Evolutionary conservation across 1,140 invertebrate genomes (phyloP).

Genomic region (Halictus rubicundus): DNA sequence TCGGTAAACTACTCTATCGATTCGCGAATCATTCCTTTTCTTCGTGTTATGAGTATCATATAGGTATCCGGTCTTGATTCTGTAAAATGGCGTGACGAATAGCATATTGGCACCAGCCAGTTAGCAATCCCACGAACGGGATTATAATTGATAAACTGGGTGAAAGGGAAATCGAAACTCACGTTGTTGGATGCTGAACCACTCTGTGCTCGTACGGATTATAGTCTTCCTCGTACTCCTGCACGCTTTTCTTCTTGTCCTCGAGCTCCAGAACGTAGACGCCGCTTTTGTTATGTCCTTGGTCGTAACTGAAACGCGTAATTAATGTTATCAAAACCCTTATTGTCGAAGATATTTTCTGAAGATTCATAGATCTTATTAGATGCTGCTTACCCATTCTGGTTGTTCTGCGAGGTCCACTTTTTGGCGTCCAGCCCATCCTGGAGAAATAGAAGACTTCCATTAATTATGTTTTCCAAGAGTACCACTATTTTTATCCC

Average conservation of each 20-base stretch:
- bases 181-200: slow-evolving; percentile 87
- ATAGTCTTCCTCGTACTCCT: slow-evolving; percentile 80
- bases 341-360: too few species aligned
- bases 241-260: slow-evolving; percentile 75
- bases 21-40: not conserved
- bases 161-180: slow-evolving; percentile 71
- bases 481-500: too few species aligned
- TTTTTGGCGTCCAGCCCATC: slow-evolving; percentile 63
- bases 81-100: too few species aligned
- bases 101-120: too few species aligned
- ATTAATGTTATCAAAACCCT: too few species aligned
- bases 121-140: too few species aligned
- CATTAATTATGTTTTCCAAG: too few species aligned
- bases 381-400: slow-evolving; percentile 37
- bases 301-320: slow-evolving; percentile 57
- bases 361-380: not conserved
- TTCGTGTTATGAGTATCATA: not conserved
- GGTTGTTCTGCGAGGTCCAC: slow-evolving; percentile 26
- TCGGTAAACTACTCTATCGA: slow-evolving; percentile 8
- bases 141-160: not conserved
- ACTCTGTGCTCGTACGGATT: slow-evolving; percentile 85
- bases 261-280: slow-evolving; percentile 79
- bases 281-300: slow-evolving; percentile 58
- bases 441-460: slow-evolving; percentile 58
- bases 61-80: too few species aligned